Base-by-base conservation (phyloP, 2,888 invertebrate species). In the Pelosia muscerda region DNA sequence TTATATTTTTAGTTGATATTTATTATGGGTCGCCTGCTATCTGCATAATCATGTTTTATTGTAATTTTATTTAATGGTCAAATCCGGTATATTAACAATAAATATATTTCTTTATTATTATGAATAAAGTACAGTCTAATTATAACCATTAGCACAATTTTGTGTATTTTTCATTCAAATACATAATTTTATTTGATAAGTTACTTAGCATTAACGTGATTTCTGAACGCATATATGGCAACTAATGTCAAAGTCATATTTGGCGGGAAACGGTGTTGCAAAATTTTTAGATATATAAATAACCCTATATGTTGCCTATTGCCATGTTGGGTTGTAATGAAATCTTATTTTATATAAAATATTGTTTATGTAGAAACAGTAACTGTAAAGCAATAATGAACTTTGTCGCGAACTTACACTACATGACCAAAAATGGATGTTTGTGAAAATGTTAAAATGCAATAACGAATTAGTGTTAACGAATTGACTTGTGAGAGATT, bases 111-210 rank as follows among this genome's bases (percentile, higher is more conserved):
- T 71, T 75, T 72, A 70, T 49, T 76, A 73, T 76, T 65, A 75
- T 73, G 63, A 73, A 74, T 73, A 49, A 84, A 86, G 86, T 86
- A 86, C 86, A 86, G 78, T 71, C 65, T 78, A 79, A 81, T 77
- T 69, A 74, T 76, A 81, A 78, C 67, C 65, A 73, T 73, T 85
- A 85, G 84, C 86, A 86, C 86, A 86, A 85, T 86, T 79, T 75
- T 81, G 76, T 81, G 78, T 74, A 31, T 38, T 55, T 75, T 80
- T 73, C 68, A 73, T 74, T 75, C 71, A 71, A 78, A 77, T 74
- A 68, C 65, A 65, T 38, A n/a, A 28, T 23, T 68, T 25, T 80
- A 78, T 78, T 76, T 69, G 59, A 72, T 81, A 78, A 77, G 83
- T 84, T 82, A 79, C 76, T 79, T 76, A 75, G 9, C 64, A 71